Evolutionary conservation across 2,888 invertebrate species (phyloP), one percentile per base, ranked within the genome.

Genomic region (Nesidiocoris tenuis): DNA sequence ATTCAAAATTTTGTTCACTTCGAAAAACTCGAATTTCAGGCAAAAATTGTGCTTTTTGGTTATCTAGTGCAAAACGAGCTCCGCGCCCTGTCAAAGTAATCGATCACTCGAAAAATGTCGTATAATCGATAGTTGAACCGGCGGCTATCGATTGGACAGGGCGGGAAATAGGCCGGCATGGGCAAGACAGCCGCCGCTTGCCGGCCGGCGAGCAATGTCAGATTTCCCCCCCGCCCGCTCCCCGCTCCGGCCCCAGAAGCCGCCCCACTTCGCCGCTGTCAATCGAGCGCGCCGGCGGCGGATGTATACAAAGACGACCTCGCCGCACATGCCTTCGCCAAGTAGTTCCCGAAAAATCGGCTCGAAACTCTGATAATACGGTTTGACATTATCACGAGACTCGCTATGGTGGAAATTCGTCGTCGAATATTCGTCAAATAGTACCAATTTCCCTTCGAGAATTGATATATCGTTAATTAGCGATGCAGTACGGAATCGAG

Each of bases 151-250:
- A 39, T 39, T 39, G 39, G 5, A n/a, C 21, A 55, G 19, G 67
- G 67, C 55, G 67, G 67, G 56, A 67, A 67, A 55, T 22, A 56
- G 21, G 67, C 67, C 67, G 67, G 67, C 67, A 39, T 7, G 12
- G 39, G 39, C 39, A 39, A 39, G 39, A 39, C 67, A 56, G 67
- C 56, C 9, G 9, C 1, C 25, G 65, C 23, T 23, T n/a, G 24
- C n/a, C 24, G 16, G 24, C 39, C 63, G 63, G 16, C 65, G 5
- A 55, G 67, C 54, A 67, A 67, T 67, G 39, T 39, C 39, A 39
- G 39, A 39, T 39, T 39, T 12, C 39, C 3, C 39, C 39, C 5
- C 39, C 39, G 5, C 39, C 12, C 39, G 39, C 39, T 3, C 39
- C 39, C 39, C 39, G 3, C 39, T 3, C 39, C 39, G 5, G 39